Evolutionary conservation across 2,797 vertebrate species (phyloP).

Genomic region (Trichosurus vulpecula): DNA sequence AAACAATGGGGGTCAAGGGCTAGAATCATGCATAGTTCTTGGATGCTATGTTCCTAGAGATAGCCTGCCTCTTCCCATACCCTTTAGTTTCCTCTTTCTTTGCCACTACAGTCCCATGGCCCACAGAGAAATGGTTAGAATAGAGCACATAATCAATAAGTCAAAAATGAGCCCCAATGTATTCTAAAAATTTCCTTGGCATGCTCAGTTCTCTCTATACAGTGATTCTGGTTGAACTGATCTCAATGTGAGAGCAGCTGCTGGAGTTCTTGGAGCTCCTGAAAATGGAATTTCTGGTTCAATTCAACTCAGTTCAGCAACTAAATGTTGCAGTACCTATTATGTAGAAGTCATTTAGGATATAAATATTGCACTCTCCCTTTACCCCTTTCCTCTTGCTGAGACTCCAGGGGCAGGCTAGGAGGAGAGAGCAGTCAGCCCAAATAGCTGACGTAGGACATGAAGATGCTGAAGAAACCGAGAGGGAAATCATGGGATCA

Average conservation of each 20-base stretch:
- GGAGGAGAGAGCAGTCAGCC: not conserved
- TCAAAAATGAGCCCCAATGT: slow-evolving; percentile 39
- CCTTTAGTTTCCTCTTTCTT: slow-evolving; percentile 1
- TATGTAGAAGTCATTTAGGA: not conserved
- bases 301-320: not conserved
- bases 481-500: not conserved
- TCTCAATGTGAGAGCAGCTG: not conserved
- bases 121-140: slow-evolving; percentile 39
- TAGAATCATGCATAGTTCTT: slow-evolving; percentile 51
- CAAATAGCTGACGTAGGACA: not conserved
- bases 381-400: not conserved
- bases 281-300: slow-evolving; percentile 6
- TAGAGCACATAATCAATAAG: slow-evolving; percentile 27
- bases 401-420: not conserved
- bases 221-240: not conserved
- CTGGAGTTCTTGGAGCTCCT: not conserved
- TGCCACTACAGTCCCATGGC: not conserved
- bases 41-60: slow-evolving; percentile 45
- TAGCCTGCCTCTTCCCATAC: slow-evolving; percentile 5
- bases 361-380: not conserved
- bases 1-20: slow-evolving; percentile 63
- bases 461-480: not conserved
- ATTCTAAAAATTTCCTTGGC: slow-evolving; percentile 10
- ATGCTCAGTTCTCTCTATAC: not conserved
- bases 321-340: not conserved